Evolutionary conservation across 2,797 vertebrate species (phyloP).

Genomic region (Dicrostonyx torquatus): DNA sequence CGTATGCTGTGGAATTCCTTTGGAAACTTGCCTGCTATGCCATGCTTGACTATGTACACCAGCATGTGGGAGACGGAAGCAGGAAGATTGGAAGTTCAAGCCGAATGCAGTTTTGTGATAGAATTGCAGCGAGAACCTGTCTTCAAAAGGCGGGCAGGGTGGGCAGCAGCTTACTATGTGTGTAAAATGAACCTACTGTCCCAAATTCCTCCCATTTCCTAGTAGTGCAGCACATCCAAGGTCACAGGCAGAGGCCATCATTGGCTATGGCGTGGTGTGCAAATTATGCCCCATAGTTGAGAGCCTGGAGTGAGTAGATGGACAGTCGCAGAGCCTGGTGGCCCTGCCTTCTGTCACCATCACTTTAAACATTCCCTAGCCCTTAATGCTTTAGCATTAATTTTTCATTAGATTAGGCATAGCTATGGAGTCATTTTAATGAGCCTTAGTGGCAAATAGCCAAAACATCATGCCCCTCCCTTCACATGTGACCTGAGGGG

Average conservation of each 20-base stretch:
- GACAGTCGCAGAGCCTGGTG: neutral
- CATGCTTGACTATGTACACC: neutral
- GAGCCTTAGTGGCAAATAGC: constrained; percentile 76
- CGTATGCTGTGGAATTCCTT: neutral
- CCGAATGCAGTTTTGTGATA: neutral
- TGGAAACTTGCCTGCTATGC: neutral
- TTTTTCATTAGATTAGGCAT: constrained; percentile 78
- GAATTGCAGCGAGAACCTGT: neutral
- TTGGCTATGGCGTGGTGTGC: neutral
- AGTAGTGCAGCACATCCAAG: neutral
- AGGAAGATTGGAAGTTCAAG: neutral
- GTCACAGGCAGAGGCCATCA: neutral
- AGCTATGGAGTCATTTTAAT: constrained; percentile 70
- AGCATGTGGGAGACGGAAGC: neutral
- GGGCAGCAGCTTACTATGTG: neutral
- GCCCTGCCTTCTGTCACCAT: constrained; percentile 54
- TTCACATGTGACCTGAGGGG: constrained; percentile 66
- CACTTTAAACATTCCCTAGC: constrained; percentile 63
- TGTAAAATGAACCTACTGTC: neutral
- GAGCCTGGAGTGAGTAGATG: neutral
- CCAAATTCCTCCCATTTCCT: neutral
- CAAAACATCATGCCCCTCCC: constrained; percentile 73
- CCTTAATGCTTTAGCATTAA: constrained; percentile 71
- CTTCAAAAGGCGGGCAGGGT: neutral
- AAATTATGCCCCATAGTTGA: neutral